A percentile compares a stretch with the other conserved stretches of the same genome.
Conservation (phyloP, 1,140 invertebrate species). For the Varroa destructor region DNA sequence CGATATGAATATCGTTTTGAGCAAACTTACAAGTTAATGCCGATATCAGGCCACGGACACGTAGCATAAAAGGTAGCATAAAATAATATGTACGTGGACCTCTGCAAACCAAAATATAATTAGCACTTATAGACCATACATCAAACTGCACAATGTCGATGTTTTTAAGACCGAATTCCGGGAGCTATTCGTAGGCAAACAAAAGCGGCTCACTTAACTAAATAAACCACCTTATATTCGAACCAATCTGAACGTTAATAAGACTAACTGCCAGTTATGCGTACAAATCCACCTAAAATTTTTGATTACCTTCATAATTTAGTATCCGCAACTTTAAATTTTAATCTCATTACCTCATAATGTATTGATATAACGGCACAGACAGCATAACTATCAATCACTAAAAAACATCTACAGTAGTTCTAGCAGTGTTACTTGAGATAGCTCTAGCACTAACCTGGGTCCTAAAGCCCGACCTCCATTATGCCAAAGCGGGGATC, state of each 20-base stretch:
- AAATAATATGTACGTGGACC: conserved; percentile 76
- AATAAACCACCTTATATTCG: neutral
- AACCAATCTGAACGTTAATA: no score
- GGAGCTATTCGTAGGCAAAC: neutral
- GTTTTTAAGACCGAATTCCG: neutral
- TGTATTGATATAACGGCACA: no score
- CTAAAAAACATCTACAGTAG: neutral
- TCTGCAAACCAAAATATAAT: conserved; percentile 50
- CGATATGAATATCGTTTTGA: conserved; percentile 84
- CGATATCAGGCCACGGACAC: conserved; percentile 63
- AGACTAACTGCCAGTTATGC: no score
- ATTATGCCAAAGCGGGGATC: conserved; percentile 61
- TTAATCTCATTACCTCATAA: no score
- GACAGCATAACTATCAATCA: conserved; percentile 15
- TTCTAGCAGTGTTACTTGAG: neutral
- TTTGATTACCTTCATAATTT: no score
- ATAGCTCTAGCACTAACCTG: neutral
- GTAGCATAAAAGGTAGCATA: conserved; percentile 64
- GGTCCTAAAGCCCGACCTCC: conserved; percentile 42
- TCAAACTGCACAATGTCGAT: neutral
- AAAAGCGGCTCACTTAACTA: neutral
- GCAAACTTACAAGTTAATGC: conserved; percentile 77
- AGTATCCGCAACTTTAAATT: no score
- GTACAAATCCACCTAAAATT: no score
- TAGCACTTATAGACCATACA: conserved; percentile 63